Evolutionary conservation across 2,113 vertebrate genomes (phyloP).

Genomic region (Actinemys pallida): DNA sequence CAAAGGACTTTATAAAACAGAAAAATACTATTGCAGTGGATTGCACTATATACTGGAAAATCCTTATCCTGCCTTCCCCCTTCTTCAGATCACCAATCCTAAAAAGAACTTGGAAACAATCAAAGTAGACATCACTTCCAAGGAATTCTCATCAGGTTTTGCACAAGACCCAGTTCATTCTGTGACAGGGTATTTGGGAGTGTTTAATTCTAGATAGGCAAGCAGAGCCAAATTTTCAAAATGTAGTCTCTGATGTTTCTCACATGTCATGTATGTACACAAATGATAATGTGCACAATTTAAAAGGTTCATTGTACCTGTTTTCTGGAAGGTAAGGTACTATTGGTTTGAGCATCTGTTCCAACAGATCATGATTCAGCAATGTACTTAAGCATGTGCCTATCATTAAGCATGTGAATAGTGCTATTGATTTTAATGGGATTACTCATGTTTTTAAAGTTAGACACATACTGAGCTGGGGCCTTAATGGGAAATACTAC

Average conservation of each 20-base stretch:
- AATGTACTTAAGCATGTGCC: neutral
- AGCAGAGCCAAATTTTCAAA: neutral
- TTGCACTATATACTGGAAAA: neutral
- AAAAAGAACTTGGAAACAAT: neutral
- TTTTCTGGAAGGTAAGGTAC: neutral
- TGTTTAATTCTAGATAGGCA: neutral
- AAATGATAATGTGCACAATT: neutral
- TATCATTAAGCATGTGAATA: neutral
- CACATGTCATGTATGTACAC: neutral
- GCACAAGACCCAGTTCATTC: neutral
- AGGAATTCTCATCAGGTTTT: neutral
- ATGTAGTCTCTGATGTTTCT: neutral
- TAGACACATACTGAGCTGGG: neutral
- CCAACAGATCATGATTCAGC: too few species aligned
- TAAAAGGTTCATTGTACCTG: neutral
- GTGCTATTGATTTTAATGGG: neutral
- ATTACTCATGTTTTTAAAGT: neutral
- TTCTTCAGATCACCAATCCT: neutral
- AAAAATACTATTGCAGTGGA: neutral
- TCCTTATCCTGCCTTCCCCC: neutral
- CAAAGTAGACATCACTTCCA: neutral
- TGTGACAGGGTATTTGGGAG: neutral
- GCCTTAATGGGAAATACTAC: accelerated
- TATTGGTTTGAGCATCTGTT: neutral
- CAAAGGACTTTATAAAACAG: neutral